Evolutionary conservation across 2,113 vertebrate species (phyloP).

Genomic region (Anser cygnoides): DNA sequence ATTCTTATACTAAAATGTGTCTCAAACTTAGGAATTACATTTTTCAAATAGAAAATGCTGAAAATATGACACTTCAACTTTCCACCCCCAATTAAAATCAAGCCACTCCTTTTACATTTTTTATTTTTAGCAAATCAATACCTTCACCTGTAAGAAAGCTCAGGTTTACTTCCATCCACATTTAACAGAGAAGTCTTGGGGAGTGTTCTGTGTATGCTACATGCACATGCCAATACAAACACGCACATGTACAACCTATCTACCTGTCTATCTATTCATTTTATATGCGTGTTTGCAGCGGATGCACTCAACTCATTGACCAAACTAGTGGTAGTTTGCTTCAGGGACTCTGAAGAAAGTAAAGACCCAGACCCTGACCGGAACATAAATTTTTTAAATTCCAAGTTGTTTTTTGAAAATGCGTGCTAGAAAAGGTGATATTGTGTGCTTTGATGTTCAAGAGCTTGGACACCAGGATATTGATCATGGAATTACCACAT

Average conservation of each 20-base stretch:
- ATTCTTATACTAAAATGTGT: neutral
- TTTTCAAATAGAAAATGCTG: neutral
- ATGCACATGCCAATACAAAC: neutral
- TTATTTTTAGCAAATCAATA: neutral
- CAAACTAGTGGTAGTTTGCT: neutral
- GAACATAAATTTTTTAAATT: neutral
- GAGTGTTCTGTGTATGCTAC: neutral
- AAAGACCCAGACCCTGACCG: neutral
- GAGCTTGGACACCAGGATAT: neutral
- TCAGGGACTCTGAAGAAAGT: too few species aligned
- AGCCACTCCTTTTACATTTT: neutral
- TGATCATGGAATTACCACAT: accelerated
- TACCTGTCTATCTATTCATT: neutral
- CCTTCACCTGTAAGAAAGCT: neutral
- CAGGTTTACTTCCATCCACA: neutral
- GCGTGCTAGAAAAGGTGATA: neutral
- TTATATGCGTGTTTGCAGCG: neutral
- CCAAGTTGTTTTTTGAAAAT: neutral
- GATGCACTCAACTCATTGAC: neutral
- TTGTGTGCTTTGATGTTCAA: accelerated
- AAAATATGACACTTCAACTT: neutral
- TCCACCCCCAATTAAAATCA: neutral
- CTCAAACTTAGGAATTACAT: neutral
- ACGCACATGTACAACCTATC: neutral
- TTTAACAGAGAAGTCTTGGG: neutral